Conservation (phyloP, 2,797 vertebrate species). For the Eidolon dupreanum region DNA sequence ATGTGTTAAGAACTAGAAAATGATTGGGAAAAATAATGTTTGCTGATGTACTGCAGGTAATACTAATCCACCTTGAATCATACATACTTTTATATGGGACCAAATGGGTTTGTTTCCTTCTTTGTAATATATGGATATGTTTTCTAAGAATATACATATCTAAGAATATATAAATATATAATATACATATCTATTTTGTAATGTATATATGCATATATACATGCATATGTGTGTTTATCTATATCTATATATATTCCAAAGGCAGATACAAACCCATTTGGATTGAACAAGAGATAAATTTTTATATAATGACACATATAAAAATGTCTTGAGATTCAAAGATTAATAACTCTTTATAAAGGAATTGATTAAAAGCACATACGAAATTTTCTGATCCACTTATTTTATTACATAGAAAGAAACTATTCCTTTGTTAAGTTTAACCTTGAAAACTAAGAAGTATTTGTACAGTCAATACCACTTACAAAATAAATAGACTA, state of each 20-base stretch:
- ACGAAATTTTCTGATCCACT: slow-evolving; percentile 10
- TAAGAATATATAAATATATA: background rate
- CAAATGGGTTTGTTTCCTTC: background rate
- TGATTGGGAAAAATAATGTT: background rate
- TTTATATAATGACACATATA: background rate
- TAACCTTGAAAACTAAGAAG: slow-evolving; percentile 2
- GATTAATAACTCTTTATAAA: background rate
- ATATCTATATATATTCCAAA: background rate
- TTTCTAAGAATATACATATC: background rate
- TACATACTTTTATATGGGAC: background rate
- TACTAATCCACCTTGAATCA: background rate
- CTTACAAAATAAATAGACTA: slow-evolving; percentile 54
- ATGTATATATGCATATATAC: background rate
- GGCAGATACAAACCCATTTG: background rate
- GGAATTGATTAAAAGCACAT: slow-evolving; percentile 61
- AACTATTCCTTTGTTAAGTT: slow-evolving; percentile 41
- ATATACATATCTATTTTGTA: background rate
- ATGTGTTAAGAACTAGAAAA: background rate
- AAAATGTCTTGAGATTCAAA: background rate
- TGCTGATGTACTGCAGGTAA: background rate
- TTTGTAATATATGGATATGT: background rate
- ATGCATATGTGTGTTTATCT: background rate
- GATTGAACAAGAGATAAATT: background rate
- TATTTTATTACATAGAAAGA: background rate
- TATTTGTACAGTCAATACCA: slow-evolving; percentile 45